Evolutionary conservation across 1,140 invertebrate genomes (phyloP).

Genomic region (Potamilus streckersoni): DNA sequence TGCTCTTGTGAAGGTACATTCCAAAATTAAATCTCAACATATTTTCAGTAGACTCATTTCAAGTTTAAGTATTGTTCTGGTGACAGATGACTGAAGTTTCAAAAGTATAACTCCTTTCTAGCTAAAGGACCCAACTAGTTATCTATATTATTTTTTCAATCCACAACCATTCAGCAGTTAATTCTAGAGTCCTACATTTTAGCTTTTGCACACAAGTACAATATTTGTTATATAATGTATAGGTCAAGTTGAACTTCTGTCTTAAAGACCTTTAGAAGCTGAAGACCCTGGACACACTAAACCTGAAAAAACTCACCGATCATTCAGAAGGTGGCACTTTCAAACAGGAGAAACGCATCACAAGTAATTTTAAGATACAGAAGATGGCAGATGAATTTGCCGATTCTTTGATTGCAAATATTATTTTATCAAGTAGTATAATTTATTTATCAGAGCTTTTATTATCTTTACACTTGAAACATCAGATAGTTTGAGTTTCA

Average conservation of each 20-base stretch:
- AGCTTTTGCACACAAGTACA: too few species aligned
- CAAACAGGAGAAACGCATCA: neutral
- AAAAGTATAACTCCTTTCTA: too few species aligned
- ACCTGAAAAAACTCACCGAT: neutral
- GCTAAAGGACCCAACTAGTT: too few species aligned
- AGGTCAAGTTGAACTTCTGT: slow-evolving; percentile 3
- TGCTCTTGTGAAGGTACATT: slow-evolving; percentile 16
- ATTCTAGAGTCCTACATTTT: too few species aligned
- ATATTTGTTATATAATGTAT: neutral
- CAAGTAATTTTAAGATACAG: too few species aligned
- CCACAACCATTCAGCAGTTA: too few species aligned
- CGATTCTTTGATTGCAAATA: neutral
- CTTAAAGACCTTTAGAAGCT: neutral
- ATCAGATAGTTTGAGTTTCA: too few species aligned
- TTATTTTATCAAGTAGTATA: neutral
- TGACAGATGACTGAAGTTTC: neutral
- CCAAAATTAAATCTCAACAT: too few species aligned
- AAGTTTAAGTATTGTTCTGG: too few species aligned
- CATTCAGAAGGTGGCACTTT: neutral
- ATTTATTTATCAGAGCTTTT: neutral
- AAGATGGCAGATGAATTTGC: neutral
- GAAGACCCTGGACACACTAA: neutral
- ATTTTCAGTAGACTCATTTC: too few species aligned
- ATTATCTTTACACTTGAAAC: too few species aligned
- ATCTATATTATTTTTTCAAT: too few species aligned